These are phyloP conservation scores for Anorthoa munda DNA, from an alignment of 2,888 invertebrate species.

Conservation along the genomic window DNA sequence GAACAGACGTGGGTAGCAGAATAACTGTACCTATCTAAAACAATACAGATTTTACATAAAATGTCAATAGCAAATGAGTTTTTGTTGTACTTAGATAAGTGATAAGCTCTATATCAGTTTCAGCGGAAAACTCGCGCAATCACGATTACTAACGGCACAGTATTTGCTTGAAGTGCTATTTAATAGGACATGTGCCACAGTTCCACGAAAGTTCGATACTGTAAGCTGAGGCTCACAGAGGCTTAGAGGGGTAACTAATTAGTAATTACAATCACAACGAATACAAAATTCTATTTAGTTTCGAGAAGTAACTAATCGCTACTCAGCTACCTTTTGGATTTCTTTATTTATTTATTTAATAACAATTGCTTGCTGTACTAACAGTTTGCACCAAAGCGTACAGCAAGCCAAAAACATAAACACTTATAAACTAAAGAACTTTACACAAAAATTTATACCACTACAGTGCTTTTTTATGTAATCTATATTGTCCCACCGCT, in stretches of 20 bases:
- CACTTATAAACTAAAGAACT: too few relatives aligned
- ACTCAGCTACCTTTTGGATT: too few relatives aligned
- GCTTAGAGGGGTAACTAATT: not conserved
- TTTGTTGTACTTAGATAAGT: conserved; percentile 41
- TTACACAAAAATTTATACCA: too few relatives aligned
- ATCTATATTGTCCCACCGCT: too few relatives aligned
- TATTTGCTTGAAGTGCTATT: not conserved
- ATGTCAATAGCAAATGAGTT: conserved; percentile 13
- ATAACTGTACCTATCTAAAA: not conserved
- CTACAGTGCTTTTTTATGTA: too few relatives aligned
- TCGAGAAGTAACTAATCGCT: too few relatives aligned
- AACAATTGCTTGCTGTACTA: too few relatives aligned
- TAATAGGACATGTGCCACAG: not conserved
- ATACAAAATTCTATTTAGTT: not conserved
- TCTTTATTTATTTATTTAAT: too few relatives aligned
- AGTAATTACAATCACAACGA: not conserved
- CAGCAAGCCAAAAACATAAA: too few relatives aligned
- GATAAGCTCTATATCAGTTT: conserved; percentile 13
- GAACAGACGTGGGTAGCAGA: not conserved
- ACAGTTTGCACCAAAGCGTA: too few relatives aligned
- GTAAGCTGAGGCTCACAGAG: not conserved
- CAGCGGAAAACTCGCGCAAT: conserved; percentile 2
- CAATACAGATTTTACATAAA: not conserved
- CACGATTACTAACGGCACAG: not conserved
- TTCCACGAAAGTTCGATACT: not conserved